Evolutionary conservation across 2,888 invertebrate species (phyloP).

Genomic region (Melanostoma scalare): DNA sequence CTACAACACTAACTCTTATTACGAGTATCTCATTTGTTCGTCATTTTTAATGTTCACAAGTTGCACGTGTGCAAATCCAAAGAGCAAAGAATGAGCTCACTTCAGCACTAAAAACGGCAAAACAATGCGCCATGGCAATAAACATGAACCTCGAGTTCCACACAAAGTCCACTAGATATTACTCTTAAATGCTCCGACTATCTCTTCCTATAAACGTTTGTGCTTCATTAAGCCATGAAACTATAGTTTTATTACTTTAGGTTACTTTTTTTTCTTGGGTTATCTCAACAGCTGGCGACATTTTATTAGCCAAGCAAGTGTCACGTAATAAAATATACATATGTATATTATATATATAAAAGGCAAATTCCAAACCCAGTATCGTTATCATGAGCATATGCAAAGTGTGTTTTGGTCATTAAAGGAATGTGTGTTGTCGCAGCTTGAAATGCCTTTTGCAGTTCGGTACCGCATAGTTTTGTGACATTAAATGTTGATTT

Average conservation of each 20-base stretch:
- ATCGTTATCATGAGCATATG: constrained; percentile 32
- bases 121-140: too few relatives aligned
- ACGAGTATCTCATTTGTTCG: too few relatives aligned
- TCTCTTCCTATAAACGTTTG: too few relatives aligned
- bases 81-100: too few relatives aligned
- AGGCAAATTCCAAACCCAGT: constrained; percentile 21
- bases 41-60: too few relatives aligned
- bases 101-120: too few relatives aligned
- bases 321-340: constrained; percentile 20
- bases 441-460: background rate
- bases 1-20: too few relatives aligned
- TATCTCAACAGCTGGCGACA: constrained; percentile 13
- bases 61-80: too few relatives aligned
- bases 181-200: too few relatives aligned
- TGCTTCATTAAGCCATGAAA: constrained; percentile 18
- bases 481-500: constrained; percentile 11
- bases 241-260: constrained; percentile 23
- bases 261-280: constrained; percentile 27
- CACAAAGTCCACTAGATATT: too few relatives aligned
- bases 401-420: constrained; percentile 30
- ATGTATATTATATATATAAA: constrained; percentile 28
- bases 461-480: background rate
- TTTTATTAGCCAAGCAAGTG: constrained; percentile 25
- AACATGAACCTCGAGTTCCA: too few relatives aligned
- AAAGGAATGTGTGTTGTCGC: constrained; percentile 29